phyloP scores from a whole-genome alignment of 2,888 invertebrate genomes.

The Parnassius orleans region DNA sequence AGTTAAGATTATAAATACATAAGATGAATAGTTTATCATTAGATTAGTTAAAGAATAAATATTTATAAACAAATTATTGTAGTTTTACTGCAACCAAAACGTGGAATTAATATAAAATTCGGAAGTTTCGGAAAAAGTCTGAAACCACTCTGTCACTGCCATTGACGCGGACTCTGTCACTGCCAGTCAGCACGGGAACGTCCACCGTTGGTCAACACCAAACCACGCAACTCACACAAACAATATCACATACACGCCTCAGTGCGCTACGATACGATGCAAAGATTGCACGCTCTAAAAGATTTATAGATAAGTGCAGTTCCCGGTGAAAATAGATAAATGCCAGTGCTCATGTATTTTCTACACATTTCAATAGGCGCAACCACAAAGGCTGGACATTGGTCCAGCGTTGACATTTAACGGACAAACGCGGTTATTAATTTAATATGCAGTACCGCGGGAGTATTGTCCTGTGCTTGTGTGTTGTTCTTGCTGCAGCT shows the following conservation, averaged over 20 bases:
- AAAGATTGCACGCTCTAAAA: slow-evolving; percentile 82
- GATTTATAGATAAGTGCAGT: slow-evolving; percentile 81
- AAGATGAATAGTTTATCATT: no score
- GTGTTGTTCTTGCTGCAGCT: slow-evolving; percentile 50
- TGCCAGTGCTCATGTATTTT: slow-evolving; percentile 74
- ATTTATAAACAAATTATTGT: no score
- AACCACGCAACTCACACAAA: slow-evolving; percentile 32
- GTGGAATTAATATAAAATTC: background rate
- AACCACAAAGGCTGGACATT: slow-evolving; percentile 66
- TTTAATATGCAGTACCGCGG: slow-evolving; percentile 71
- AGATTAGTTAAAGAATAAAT: no score
- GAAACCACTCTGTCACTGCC: slow-evolving; percentile 44
- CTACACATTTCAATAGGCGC: slow-evolving; percentile 77
- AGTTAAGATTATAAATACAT: no score
- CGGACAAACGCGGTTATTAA: slow-evolving; percentile 51
- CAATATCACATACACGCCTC: slow-evolving; percentile 55
- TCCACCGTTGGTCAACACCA: slow-evolving; percentile 48
- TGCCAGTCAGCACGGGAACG: slow-evolving; percentile 47
- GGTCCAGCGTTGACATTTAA: slow-evolving; percentile 44
- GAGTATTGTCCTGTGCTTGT: slow-evolving; percentile 62
- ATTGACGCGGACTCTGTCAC: slow-evolving; percentile 49
- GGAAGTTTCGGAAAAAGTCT: slow-evolving; percentile 37
- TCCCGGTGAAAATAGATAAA: slow-evolving; percentile 82
- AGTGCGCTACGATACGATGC: slow-evolving; percentile 75
- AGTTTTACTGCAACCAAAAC: no score